Base-by-base conservation (phyloP, 2,797 vertebrate species). In the Hephaestus fuliginosus region DNA sequence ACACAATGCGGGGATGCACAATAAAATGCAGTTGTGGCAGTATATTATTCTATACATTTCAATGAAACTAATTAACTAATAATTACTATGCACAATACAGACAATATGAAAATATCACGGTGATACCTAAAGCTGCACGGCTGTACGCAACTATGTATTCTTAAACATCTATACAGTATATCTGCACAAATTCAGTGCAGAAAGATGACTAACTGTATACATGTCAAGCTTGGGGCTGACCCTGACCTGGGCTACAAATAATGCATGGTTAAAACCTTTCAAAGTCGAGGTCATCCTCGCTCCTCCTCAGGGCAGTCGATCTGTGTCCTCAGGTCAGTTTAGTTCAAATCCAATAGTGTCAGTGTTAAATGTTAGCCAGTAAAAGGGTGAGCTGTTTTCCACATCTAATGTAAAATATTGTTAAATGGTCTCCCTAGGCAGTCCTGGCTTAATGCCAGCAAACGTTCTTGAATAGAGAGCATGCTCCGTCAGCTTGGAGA, bases 361-460 rank as follows among this genome's bases (percentile, higher is more conserved):
- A 44, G 4, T 49, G 48, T 44, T 51, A 49, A 56, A 62, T 17
- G 44, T 57, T 41, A 61, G 46, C 67, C 66, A n/a, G 51, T 4
- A n/a, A 36, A 17, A 17, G 52, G 33, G 14, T 80, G 41, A 74
- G 69, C 64, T 2, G 1, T 72, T 61, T 56, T 62, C 52, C n/a
- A 25, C 53, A 66, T 72, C 20, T 51, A 70, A 80, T 72, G 66
- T 83, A 58, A 68, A 84, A 76, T 33, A 51, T 53, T 17, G 52
- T 80, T 81, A 67, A 68, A 78, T 46, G 76, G 68, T 49, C 36
- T 74, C 75, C 43, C 18, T 57, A 39, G 62, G 71, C 57, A 1
- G 55, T 56, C 52, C 2, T 69, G 77, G 79, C 61, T 64, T 20
- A 4, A 6, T 1, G 22, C 82, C 74, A 78, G 28, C n/a, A 1